Percentiles rank a stretch among this genome's conserved stretches.
These are phyloP conservation scores for Junonia oenone DNA, from an alignment of 2,888 invertebrate species.

Conservation along the genomic window DNA sequence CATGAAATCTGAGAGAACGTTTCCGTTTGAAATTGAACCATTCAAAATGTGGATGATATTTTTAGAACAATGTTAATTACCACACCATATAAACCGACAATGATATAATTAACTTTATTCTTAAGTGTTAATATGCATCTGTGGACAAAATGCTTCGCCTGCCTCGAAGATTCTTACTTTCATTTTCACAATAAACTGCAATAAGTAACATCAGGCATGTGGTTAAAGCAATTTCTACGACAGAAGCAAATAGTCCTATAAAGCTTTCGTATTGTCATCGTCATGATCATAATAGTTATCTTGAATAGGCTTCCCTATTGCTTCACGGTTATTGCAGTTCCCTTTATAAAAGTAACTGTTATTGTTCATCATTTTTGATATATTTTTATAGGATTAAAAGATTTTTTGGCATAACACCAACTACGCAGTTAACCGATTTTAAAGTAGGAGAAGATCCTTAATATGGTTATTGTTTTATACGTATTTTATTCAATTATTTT, in stretches of 20 bases:
- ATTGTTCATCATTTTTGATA: not conserved
- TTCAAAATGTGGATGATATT: too few species aligned
- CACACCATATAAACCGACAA: too few species aligned
- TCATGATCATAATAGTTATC: conserved; percentile 7
- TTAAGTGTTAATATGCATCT: too few species aligned
- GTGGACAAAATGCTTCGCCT: not conserved
- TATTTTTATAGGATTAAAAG: not conserved
- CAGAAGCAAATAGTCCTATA: conserved; percentile 10
- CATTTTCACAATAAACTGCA: not conserved
- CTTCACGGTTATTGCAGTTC: conserved; percentile 6
- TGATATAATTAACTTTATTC: too few species aligned
- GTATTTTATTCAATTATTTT: too few species aligned
- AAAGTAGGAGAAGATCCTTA: too few species aligned
- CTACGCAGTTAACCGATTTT: too few species aligned
- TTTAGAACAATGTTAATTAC: too few species aligned
- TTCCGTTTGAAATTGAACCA: too few species aligned
- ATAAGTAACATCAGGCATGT: conserved; percentile 1
- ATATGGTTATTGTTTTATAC: too few species aligned
- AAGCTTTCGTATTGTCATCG: conserved; percentile 10
- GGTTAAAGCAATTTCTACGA: conserved; percentile 7
- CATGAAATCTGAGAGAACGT: not conserved
- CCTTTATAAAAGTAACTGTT: conserved; percentile 11
- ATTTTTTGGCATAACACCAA: too few species aligned
- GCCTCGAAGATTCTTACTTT: not conserved
- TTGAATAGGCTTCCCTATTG: conserved; percentile 2